Conservation (phyloP, 2,888 invertebrate genomes). For the Clitarchus hookeri region DNA sequence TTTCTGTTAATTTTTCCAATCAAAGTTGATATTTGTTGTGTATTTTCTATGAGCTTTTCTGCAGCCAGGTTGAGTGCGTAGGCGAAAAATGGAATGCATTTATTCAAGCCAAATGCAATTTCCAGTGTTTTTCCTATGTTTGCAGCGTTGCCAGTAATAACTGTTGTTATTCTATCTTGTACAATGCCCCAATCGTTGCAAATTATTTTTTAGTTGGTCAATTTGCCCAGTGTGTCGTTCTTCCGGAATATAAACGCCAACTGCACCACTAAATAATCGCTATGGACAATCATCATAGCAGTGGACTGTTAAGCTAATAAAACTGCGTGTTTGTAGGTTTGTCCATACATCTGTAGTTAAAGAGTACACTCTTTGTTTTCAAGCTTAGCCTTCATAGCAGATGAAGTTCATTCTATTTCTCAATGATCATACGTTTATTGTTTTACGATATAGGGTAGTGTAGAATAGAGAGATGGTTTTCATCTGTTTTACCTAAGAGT, state of each 20-base stretch:
- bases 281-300: background rate
- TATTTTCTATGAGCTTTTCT: background rate
- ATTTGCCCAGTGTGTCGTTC: background rate
- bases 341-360: background rate
- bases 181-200: background rate
- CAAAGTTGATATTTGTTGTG: background rate
- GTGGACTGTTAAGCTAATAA: background rate
- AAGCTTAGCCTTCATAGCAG: slow-evolving; percentile 1
- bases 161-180: background rate
- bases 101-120: background rate
- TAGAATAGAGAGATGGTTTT: too few species aligned
- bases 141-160: background rate
- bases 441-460: background rate
- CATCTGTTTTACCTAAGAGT: too few species aligned
- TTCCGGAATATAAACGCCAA: background rate
- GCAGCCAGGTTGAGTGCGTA: background rate
- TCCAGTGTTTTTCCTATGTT: background rate
- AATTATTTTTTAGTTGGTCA: background rate
- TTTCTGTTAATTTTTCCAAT: background rate
- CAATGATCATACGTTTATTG: background rate
- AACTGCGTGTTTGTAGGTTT: background rate
- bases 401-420: background rate
- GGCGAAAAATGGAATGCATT: background rate
- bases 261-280: background rate
- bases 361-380: background rate